Base-by-base conservation (phyloP, 2,113 vertebrate genomes). In the Himantopus leucocephalus region DNA sequence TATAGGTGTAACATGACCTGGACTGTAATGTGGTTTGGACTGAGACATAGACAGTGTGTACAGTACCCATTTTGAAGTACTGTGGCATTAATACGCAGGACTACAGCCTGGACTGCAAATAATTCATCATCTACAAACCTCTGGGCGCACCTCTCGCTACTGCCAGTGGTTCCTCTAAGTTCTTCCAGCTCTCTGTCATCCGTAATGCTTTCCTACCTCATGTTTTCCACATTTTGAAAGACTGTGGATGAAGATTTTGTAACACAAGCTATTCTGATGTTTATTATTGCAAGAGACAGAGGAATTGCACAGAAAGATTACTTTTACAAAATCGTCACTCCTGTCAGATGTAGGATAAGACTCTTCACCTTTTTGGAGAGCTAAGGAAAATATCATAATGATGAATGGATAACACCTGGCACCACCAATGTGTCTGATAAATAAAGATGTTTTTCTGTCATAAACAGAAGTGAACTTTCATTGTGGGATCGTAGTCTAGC, bases 231-330 rank as follows among this genome's bases (percentile, higher is more conserved):
- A 35, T 74, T 74, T 85, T 55, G 37, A 47, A 53, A 56, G 88
- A 8, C 48, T 67, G 10, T 16, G 30, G 68, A 29, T 89, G 37
- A 72, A 87, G 50, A 50, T 75, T 80, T 67, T 78, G 22, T 66
- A 73, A 39, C 35, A 56, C 66, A 34, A 45, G 34, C 70, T 68
- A 9, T 82, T 75, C 77, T 78, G 37, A 34, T 89, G 39, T 81
- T 97, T 97, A 24, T 68, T 92, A 53, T 39, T 64, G 64, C 60
- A 78, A 68, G 66, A 81, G 70, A 53, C 62, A 90, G 76, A 89
- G 83, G 64, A 64, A 72, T 56, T 88, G 52, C 80, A 84, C 30
- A 48, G 92, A 48, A 91, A 68, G 48, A 87, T 96, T 60, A 19
- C 34, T 78, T 92, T 16, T 55, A n/a, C 45, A 23, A 86, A 91